These are phyloP conservation scores for Chrysochloris asiatica DNA, from an alignment of 2,113 vertebrate species.

Conservation along the genomic window DNA sequence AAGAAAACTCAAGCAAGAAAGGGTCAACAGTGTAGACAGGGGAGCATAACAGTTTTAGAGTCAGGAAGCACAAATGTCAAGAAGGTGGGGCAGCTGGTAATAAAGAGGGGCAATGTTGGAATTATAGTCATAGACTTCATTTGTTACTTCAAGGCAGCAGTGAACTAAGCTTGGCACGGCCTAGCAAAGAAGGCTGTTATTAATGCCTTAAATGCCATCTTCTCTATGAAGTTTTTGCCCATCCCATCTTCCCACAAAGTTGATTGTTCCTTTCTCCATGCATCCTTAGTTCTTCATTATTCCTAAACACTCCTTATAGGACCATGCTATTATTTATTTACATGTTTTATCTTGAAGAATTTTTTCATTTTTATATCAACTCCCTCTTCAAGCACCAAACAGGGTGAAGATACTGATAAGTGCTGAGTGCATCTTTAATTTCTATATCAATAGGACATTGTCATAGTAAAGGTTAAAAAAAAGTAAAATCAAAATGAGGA, in stretches of 20 bases:
- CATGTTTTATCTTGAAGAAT: background rate
- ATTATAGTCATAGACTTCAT: background rate
- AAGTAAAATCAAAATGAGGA: background rate
- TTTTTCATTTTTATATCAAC: background rate
- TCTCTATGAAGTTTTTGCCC: background rate
- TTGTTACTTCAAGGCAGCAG: background rate
- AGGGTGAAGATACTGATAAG: fast-evolving
- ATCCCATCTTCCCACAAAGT: background rate
- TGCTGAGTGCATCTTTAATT: background rate
- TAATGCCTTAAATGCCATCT: background rate
- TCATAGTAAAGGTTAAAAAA: background rate
- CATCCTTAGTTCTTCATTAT: background rate
- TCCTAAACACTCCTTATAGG: background rate
- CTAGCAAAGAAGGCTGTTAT: too few relatives aligned
- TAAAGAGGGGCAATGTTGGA: background rate
- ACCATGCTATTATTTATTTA: background rate
- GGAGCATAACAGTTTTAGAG: background rate
- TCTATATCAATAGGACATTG: background rate
- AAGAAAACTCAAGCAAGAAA: background rate
- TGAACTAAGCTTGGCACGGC: background rate
- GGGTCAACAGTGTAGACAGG: background rate
- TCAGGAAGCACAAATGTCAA: background rate
- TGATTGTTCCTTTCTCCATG: background rate
- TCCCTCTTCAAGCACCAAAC: background rate
- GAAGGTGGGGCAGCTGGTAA: background rate